phyloP scores from a whole-genome alignment of 64 coral and sea anemone genomes.

The Pocillopora verrucosa region DNA sequence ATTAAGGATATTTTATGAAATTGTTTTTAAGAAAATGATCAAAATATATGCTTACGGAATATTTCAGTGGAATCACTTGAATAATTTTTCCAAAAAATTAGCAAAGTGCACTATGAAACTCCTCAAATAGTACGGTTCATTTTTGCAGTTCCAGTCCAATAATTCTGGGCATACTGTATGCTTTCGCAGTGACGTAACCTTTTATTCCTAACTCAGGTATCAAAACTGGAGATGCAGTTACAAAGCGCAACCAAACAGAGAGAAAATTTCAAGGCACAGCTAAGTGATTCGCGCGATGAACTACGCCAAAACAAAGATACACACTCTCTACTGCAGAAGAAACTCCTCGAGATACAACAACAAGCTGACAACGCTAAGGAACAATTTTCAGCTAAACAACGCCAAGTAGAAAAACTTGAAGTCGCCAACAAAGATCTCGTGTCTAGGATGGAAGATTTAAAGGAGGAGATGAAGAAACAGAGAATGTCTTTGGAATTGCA shows the following conservation, averaged over 20 bases:
- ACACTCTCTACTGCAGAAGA: conserved; percentile 55
- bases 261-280: conserved; percentile 58
- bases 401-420: conserved; percentile 64
- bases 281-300: conserved; percentile 55
- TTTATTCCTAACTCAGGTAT: conserved; percentile 50
- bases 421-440: conserved; percentile 36
- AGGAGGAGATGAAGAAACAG: conserved; percentile 32
- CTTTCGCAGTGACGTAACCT: not conserved
- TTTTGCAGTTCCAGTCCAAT: no score
- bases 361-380: conserved; percentile 59
- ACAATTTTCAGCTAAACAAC: conserved; percentile 55
- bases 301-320: conserved; percentile 63
- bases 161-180: not conserved
- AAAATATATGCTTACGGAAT: no score
- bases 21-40: no score
- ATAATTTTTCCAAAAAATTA: no score
- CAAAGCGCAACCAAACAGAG: conserved; percentile 68
- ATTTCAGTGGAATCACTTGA: no score
- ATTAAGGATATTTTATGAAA: no score
- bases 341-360: conserved; percentile 74
- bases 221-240: conserved; percentile 70
- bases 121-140: no score
- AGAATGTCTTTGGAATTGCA: conserved; percentile 40
- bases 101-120: no score
- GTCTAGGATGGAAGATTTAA: conserved; percentile 48